Evolutionary conservation across 2,113 vertebrate species (phyloP).

Genomic region (Gobio gobio): DNA sequence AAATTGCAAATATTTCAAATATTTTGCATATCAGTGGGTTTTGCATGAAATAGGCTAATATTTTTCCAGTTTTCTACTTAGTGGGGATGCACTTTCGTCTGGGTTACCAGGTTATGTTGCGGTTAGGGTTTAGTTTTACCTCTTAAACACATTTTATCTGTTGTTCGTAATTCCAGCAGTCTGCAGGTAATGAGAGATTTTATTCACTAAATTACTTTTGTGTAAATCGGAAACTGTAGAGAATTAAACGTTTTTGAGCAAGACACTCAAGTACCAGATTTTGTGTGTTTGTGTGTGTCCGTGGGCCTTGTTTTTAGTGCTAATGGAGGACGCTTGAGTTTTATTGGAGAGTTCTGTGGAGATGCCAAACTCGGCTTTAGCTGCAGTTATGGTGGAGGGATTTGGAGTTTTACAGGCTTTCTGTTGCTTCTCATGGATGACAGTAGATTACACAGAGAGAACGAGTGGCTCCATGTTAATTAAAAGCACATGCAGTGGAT

Average conservation of each 20-base stretch:
- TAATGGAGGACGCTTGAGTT: slow-evolving; percentile 18
- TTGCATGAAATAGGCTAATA: not conserved
- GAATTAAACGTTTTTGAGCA: not conserved
- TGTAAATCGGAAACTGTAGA: not conserved
- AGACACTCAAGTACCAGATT: not conserved
- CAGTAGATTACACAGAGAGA: slow-evolving; percentile 18
- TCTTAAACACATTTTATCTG: not conserved
- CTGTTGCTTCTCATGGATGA: slow-evolving; percentile 15
- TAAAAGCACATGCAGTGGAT: slow-evolving; percentile 21
- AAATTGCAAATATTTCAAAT: not conserved
- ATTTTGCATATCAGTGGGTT: not conserved
- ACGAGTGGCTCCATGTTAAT: slow-evolving; percentile 16
- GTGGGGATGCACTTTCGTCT: not conserved
- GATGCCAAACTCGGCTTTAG: slow-evolving; percentile 13
- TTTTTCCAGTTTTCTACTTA: not conserved
- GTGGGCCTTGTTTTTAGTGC: not conserved
- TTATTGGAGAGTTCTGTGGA: slow-evolving; percentile 26
- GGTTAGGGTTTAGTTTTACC: not conserved
- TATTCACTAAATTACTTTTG: slow-evolving; percentile 6
- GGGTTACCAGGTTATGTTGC: not conserved
- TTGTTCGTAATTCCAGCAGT: not conserved
- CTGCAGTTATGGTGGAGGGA: not conserved
- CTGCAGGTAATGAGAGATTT: not conserved
- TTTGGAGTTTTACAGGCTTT: slow-evolving; percentile 8
- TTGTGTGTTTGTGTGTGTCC: slow-evolving; percentile 4